phyloP scores from a whole-genome alignment of 2,888 invertebrate genomes.

The Trissolcus brochymenae region DNA sequence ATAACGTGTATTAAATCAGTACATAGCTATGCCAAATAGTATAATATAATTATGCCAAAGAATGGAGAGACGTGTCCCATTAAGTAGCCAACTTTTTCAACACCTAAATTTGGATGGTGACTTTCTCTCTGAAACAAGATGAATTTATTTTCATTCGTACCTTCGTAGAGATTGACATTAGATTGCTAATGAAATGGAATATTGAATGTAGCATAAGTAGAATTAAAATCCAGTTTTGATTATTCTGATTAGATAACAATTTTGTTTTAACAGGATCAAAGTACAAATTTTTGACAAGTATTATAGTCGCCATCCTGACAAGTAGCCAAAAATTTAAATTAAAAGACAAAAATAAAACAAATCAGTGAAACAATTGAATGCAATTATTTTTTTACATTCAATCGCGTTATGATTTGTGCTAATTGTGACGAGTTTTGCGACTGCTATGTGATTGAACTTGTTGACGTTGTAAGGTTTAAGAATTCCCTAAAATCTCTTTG shows the following conservation, averaged over 20 bases:
- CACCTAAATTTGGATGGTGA: conserved; percentile 16
- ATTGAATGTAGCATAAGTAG: too few species aligned
- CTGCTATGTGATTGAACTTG: conserved; percentile 34
- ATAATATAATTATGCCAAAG: conserved; percentile 34
- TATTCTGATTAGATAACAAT: background rate
- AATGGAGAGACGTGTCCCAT: conserved; percentile 2
- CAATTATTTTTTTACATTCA: conserved; percentile 26
- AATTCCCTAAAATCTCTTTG: background rate
- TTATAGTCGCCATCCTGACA: conserved; percentile 18
- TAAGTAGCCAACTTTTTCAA: conserved; percentile 18
- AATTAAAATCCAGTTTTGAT: background rate
- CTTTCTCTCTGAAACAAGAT: background rate
- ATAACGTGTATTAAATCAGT: conserved; percentile 40
- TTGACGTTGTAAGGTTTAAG: conserved; percentile 33
- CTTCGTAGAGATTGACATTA: too few species aligned
- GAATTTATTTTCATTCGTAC: too few species aligned
- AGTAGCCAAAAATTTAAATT: background rate
- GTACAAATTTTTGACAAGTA: conserved; percentile 1
- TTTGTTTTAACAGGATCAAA: background rate
- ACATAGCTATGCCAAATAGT: conserved; percentile 43
- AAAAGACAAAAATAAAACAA: conserved; percentile 17
- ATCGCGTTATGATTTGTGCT: conserved; percentile 10
- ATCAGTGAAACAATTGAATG: background rate
- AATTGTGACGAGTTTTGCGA: conserved; percentile 30
- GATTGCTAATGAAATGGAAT: too few species aligned